A percentile compares a stretch with the other conserved stretches of the same genome.
Evolutionary conservation across 2,797 vertebrate genomes (phyloP).

Genomic region (Epinephelus malabaricus): DNA sequence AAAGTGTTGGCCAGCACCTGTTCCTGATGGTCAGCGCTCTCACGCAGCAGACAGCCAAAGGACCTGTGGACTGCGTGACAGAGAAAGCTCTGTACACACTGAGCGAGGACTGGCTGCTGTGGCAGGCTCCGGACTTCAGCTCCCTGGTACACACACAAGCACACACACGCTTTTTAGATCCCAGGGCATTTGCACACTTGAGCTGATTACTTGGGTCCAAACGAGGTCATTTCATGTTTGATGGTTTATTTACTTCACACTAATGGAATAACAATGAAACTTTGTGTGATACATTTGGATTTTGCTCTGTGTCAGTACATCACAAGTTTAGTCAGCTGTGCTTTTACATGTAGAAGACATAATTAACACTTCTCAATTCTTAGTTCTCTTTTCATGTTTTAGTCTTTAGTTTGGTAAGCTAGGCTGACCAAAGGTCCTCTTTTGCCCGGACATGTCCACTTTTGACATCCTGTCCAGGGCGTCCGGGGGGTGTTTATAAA

Average conservation of each 20-base stretch:
- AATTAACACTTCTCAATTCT: constrained; percentile 28
- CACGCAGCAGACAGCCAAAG: constrained; percentile 93
- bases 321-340: constrained; percentile 4
- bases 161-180: not conserved
- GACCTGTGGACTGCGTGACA: constrained; percentile 94
- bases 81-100: constrained; percentile 96
- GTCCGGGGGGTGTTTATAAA: too few relatives aligned
- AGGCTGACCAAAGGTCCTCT: too few relatives aligned
- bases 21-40: constrained; percentile 94
- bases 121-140: constrained; percentile 94
- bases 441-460: too few relatives aligned
- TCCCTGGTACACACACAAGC: constrained; percentile 84
- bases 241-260: constrained; percentile 1
- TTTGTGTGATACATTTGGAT: not conserved
- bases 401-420: not conserved
- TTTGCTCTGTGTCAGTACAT: not conserved
- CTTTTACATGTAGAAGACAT: constrained; percentile 19
- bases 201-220: not conserved
- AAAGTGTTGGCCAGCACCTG: constrained; percentile 94
- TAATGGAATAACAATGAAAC: not conserved
- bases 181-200: not conserved
- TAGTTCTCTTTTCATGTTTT: constrained; percentile 31
- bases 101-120: constrained; percentile 97
- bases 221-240: not conserved
- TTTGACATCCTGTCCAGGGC: too few relatives aligned